Evolutionary conservation across 2,113 vertebrate genomes (phyloP).

Genomic region (Psilopsiagon aurifrons): DNA sequence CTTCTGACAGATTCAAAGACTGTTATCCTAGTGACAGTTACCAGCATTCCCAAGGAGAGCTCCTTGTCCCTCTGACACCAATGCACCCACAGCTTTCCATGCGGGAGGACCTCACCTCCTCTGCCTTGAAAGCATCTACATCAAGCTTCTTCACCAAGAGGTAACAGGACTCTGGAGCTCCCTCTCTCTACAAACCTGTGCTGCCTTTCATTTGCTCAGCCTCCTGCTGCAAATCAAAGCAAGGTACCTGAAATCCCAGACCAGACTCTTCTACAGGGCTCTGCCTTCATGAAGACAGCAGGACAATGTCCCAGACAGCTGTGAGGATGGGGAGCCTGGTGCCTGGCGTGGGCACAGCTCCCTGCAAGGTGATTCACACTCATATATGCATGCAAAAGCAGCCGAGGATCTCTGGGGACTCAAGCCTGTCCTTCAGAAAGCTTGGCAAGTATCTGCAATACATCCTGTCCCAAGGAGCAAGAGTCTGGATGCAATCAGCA

Average conservation of each 20-base stretch:
- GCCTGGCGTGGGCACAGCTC: background rate
- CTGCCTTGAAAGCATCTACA: background rate
- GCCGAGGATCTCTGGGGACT: background rate
- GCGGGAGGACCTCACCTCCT: background rate
- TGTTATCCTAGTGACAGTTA: background rate
- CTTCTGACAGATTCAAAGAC: background rate
- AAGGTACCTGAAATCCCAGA: background rate
- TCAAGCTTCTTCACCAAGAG: background rate
- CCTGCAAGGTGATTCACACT: background rate
- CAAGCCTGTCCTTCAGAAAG: background rate
- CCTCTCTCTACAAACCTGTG: background rate
- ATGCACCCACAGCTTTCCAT: background rate
- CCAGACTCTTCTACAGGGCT: background rate
- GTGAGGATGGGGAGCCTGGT: background rate
- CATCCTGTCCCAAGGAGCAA: background rate
- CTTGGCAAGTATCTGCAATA: background rate
- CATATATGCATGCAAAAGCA: background rate
- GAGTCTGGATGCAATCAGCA: background rate
- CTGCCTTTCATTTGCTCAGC: background rate
- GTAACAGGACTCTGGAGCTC: background rate
- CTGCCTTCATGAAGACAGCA: background rate
- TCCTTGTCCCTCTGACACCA: background rate
- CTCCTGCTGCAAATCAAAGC: background rate
- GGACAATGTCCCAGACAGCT: background rate
- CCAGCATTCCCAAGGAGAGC: background rate